A percentile compares a stretch with the other conserved stretches of the same genome.
Conservation (phyloP, 2,113 vertebrate species). For the Tauraco erythrolophus region DNA sequence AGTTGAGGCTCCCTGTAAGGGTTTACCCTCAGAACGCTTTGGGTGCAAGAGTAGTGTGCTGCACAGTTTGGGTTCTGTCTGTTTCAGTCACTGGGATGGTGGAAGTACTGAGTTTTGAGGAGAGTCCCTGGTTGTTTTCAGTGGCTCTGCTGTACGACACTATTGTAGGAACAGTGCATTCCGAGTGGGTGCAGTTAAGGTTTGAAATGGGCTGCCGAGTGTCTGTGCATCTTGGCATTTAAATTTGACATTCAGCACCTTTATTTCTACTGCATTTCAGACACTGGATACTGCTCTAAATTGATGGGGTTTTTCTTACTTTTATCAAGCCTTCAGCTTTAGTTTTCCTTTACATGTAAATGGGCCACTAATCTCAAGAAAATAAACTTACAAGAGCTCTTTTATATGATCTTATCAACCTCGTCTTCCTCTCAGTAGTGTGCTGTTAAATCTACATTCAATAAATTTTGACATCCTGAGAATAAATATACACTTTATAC, state of each 20-base stretch:
- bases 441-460: neutral
- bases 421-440: neutral
- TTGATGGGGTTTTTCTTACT: neutral
- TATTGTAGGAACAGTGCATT: neutral
- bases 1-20: neutral
- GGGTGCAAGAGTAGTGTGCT: neutral
- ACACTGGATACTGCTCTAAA: neutral
- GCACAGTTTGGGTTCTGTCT: neutral
- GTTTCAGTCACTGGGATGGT: neutral
- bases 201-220: neutral
- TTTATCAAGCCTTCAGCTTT: neutral
- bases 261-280: neutral
- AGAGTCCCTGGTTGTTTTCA: neutral
- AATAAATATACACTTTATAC: neutral
- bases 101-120: neutral
- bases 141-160: too few species aligned
- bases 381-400: neutral
- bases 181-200: neutral
- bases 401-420: neutral
- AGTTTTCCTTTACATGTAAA: neutral
- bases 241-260: neutral
- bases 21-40: neutral
- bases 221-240: neutral
- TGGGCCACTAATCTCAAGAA: neutral
- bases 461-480: neutral